Conservation (phyloP, 2,113 vertebrate species). For the Bombycilla garrulus region DNA sequence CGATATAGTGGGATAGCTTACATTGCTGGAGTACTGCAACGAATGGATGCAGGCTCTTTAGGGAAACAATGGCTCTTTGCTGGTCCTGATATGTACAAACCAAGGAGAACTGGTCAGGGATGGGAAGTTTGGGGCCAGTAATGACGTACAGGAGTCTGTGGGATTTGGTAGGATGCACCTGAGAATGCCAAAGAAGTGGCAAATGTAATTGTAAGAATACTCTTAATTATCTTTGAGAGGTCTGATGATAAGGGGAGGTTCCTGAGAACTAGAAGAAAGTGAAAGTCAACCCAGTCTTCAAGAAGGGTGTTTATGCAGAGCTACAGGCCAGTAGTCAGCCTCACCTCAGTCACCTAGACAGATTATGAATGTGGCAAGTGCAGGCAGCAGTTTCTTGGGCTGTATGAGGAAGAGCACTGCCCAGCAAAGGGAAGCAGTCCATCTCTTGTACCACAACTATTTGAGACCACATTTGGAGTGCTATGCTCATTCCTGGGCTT, state of each 20-base stretch:
- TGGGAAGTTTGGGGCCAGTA: neutral
- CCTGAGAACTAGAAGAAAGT: neutral
- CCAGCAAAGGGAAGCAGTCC: neutral
- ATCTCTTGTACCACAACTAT: fast-evolving
- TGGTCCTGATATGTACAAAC: neutral
- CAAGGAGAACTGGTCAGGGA: neutral
- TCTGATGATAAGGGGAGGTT: neutral
- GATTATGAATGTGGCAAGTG: neutral
- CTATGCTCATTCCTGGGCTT: neutral
- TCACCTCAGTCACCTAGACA: neutral
- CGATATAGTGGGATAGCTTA: neutral
- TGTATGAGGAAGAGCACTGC: neutral
- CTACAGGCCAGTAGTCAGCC: neutral
- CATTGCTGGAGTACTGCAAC: fast-evolving
- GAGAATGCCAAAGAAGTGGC: neutral
- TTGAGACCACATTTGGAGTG: neutral
- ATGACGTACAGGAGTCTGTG: fast-evolving
- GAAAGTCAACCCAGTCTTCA: neutral
- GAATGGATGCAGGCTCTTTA: neutral
- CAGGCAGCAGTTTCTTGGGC: neutral
- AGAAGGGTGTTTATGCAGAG: neutral
- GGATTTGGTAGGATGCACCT: neutral
- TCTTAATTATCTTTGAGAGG: neutral
- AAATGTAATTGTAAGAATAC: neutral
- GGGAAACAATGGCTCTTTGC: neutral